phyloP scores from a whole-genome alignment of 1,140 invertebrate species.

The Heliconius melpomene region DNA sequence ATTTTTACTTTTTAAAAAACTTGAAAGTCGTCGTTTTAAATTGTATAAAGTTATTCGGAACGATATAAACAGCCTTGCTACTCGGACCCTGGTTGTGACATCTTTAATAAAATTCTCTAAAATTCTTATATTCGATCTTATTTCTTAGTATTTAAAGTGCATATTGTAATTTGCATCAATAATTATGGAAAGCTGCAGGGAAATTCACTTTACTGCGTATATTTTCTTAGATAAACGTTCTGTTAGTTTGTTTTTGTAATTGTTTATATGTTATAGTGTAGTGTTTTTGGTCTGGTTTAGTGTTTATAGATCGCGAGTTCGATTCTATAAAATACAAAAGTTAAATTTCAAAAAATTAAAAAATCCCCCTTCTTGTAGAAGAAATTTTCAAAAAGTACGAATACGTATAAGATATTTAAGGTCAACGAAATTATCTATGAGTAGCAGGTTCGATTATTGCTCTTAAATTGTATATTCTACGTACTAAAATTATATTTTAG shows the following conservation, averaged over 20 bases:
- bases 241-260: constrained; percentile 4
- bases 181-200: constrained; percentile 21
- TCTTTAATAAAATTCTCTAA: constrained; percentile 31
- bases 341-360: no score
- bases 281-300: no score
- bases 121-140: constrained; percentile 22
- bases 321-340: no score
- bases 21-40: constrained; percentile 17
- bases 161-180: constrained; percentile 27
- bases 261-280: not conserved
- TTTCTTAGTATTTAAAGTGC: not conserved
- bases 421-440: no score
- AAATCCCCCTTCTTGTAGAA: no score
- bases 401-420: no score
- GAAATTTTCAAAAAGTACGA: no score
- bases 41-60: constrained; percentile 27
- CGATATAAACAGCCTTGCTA: constrained; percentile 35
- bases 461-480: no score
- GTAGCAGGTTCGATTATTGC: no score
- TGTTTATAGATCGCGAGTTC: no score
- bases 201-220: constrained; percentile 26
- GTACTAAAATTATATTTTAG: no score
- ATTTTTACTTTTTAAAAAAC: constrained; percentile 16
- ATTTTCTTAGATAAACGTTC: constrained; percentile 25
- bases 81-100: constrained; percentile 36